Percentiles rank a stretch among this genome's conserved stretches.
phyloP scores from a whole-genome alignment of 2,888 invertebrate species.

The Danaus chrysippus region DNA sequence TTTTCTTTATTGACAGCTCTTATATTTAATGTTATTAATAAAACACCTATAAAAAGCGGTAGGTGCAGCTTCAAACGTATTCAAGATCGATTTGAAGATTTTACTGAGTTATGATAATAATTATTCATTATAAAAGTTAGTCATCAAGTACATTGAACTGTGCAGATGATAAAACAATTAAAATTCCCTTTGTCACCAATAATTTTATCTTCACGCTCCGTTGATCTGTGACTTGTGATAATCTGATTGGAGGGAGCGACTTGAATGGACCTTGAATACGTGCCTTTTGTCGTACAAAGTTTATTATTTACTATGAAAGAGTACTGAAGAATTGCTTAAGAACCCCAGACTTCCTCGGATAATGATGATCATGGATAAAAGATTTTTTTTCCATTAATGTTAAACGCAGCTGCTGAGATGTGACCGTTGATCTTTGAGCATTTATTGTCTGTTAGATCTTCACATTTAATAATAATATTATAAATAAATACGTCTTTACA shows the following conservation, averaged over 20 bases:
- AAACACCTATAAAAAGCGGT: too few species aligned
- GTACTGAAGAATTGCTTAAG: conserved; percentile 25
- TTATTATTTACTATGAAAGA: conserved; percentile 34
- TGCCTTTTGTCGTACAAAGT: conserved; percentile 31
- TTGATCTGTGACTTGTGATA: conserved; percentile 61
- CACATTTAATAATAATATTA: not conserved
- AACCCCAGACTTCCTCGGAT: conserved; percentile 24
- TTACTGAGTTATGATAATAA: too few species aligned
- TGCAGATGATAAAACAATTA: conserved; percentile 40
- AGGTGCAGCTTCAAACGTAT: too few species aligned
- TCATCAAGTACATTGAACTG: conserved; percentile 33
- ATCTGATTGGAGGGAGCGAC: conserved; percentile 50
- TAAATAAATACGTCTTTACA: too few species aligned
- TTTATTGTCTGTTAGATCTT: conserved; percentile 10
- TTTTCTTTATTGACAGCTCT: too few species aligned
- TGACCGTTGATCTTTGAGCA: conserved; percentile 19
- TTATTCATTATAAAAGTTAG: conserved; percentile 15
- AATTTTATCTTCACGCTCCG: conserved; percentile 71
- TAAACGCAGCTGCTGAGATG: conserved; percentile 27
- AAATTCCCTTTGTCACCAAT: conserved; percentile 58
- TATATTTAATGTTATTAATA: too few species aligned
- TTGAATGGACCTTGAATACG: conserved; percentile 38
- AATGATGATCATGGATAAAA: conserved; percentile 24
- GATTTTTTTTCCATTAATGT: conserved; percentile 24
- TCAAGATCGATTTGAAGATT: too few species aligned